phyloP scores from a whole-genome alignment of 2,888 invertebrate genomes.

The Caenorhabditis plicata region DNA sequence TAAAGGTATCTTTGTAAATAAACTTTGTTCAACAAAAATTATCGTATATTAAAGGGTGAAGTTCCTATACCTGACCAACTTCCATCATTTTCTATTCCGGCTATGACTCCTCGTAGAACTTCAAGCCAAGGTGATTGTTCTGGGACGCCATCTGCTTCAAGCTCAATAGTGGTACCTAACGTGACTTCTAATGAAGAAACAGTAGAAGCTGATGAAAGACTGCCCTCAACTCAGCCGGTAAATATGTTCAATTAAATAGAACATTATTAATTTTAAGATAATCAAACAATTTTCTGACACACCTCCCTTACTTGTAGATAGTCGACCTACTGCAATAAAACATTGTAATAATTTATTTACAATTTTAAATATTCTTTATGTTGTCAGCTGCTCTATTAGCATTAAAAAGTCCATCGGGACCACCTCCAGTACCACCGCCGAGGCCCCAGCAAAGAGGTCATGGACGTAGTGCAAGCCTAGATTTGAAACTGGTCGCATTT shows the following conservation, averaged over 20 bases:
- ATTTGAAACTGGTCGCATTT: slow-evolving; percentile 46
- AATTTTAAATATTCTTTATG: not conserved
- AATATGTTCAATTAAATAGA: not conserved
- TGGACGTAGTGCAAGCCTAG: slow-evolving; percentile 58
- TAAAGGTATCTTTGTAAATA: too few relatives aligned
- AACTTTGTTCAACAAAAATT: too few relatives aligned
- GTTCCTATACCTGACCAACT: slow-evolving; percentile 51
- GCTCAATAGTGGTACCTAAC: too few relatives aligned
- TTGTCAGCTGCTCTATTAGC: slow-evolving; percentile 27
- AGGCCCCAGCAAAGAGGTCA: slow-evolving; percentile 55
- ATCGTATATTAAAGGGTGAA: too few relatives aligned
- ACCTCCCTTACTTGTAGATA: slow-evolving; percentile 60
- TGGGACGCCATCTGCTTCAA: not conserved
- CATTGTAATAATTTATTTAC: slow-evolving; percentile 14
- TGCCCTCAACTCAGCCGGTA: not conserved
- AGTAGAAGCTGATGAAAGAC: not conserved
- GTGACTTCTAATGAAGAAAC: not conserved
- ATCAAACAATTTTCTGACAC: slow-evolving; percentile 59
- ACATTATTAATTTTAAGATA: slow-evolving; percentile 1
- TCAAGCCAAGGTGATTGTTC: not conserved
- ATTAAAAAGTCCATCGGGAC: slow-evolving; percentile 52
- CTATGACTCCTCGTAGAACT: slow-evolving; percentile 8
- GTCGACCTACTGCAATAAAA: slow-evolving; percentile 54
- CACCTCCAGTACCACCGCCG: slow-evolving; percentile 62
- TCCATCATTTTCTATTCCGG: slow-evolving; percentile 35